Evolutionary conservation across 64 coral and sea anemone genomes (phyloP), one percentile per base, ranked within the genome.

Genomic region (Pocillopora verrucosa): DNA sequence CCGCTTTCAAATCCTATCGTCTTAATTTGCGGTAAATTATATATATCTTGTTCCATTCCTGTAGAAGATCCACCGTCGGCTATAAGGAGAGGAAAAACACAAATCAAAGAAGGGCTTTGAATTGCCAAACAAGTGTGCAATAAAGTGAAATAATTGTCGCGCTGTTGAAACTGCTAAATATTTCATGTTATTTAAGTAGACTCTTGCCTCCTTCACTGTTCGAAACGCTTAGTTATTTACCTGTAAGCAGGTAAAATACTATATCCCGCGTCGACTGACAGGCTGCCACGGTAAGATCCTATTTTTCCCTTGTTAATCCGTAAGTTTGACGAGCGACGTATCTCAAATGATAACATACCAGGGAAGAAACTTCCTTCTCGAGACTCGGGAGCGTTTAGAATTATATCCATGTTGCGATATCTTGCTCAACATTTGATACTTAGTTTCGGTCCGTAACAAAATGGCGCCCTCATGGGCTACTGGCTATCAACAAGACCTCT

Each of bases 101-200:
- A 10, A 4, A 1, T 5, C 0, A 25, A 24, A 11, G 68, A 84
- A 22, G 5, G 11, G 0, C 20, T 20, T 17, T 38, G 19, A 70
- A 70, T 70, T 22, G 67, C 11, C 64, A 17, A 17, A 51, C 41
- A 58, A 72, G 65, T 85, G 65, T 30, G 38, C 69, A 85, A 72
- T 85, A 85, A 72, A 85, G 63, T 85, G 37, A 72, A 85, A 68
- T 85, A 68, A 56, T 41, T 36, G 13, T 72, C n/a, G 13, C n/a
- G 22, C 38, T 72, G 64, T 85, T 72, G n/a, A 72, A 85, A 85
- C 64, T 72, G 65, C 65, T 85, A 41, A 85, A 85, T 85, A 85
- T 85, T 85, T 85, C 25, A 85, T 85, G 82, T 72, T 37, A 72
- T 70, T 11, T 30, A 61, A 85, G 72, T 41, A 85, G 34, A 56